Evolutionary conservation across 2,113 vertebrate genomes (phyloP), one percentile per base, ranked within the genome.

Genomic region (Microtus oregoni): DNA sequence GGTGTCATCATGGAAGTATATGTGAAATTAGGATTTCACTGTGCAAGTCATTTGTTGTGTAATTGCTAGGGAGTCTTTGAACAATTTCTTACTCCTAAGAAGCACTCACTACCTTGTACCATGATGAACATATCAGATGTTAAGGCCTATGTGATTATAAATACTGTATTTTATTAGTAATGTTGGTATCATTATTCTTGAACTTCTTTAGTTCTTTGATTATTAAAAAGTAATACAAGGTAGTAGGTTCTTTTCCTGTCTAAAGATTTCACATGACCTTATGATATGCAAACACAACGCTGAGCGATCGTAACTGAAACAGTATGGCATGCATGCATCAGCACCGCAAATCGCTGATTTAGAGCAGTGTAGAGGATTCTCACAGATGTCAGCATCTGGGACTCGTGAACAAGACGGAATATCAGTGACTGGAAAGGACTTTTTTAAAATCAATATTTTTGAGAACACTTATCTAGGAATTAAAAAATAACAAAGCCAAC

Each of bases 201-300:
- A 38, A 38, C 35, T 61, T 61, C 58, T 89, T 92, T 75, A 86
- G 5, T 94, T 90, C 44, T 86, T 93, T 92, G 67, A 41, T 83
- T 72, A 63, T 82, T 85, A 19, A 24, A 75, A 92, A 96, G 72
- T 81, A 89, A 75, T 17, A 75, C 32, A 89, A 92, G 38, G 63
- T 61, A 78, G 44, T 76, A 95, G 78, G 32, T 83, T 52, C 44
- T 70, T 35, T 9, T 90, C 7, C 11, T 95, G 13, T 67, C 55
- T 92, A 81, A 76, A 70, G 76, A 81, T 91, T 89, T 91, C 92
- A 79, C 2, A 15, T 55, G n/a, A 44, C 67, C 94, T 92, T 86
- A 19, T 87, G 44, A 79, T 50, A 4, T 95, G 55, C 89, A 95
- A 96, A 65, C 44, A 77, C 22, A 87, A 44, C 86, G 15, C 22